Evolutionary conservation across 1,140 invertebrate genomes (phyloP), one percentile per base, ranked within the genome.

Genomic region (Hyles vespertilio): DNA sequence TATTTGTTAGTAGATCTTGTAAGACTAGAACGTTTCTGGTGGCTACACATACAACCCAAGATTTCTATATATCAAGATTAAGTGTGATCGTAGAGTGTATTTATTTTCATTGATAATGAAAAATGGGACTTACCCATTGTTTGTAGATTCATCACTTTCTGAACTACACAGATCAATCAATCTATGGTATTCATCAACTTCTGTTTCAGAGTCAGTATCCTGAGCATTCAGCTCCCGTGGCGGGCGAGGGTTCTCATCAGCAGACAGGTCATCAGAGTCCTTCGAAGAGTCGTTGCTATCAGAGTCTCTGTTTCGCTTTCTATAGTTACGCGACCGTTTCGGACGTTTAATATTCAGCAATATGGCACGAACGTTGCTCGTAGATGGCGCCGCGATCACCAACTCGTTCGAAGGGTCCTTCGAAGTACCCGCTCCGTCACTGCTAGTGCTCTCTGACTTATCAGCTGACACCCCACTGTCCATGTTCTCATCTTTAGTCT

Each of bases 371-470:
- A 87, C 72, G 32, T 82, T 84, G 51, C 78, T 85, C 32, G 72
- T 76, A 1, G 83, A 86, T 11, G 85, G 77, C 2, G 74, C 79
- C 5, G 67, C 74, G n/a, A 71, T 67, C 2, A 83, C 80, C 4
- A 84, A 58, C 51, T 81, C 75, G 59, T 87, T 86, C 7, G 72
- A 67, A 8, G 79, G 82, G 0, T 64, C 81, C 47, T 72, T 74
- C 5, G 59, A 55, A 2, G 71, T 32, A 5, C 65, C 47, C 22
- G 72, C 57, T 5, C 54, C 63, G 3, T 90, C 87, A 48, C 84
- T 89, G 59, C 81, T 86, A 0, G 82, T 86, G 55, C 87, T 90
- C 63, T 89, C 89, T 32, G 87, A 89, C 57, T 90, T 90, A 56
- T 89, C 89, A 9, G 81, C 83, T 6, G 84, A 89, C 36, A 89